A percentile compares a stretch with the other conserved stretches of the same genome.
Evolutionary conservation across 2,797 vertebrate species (phyloP).

Genomic region (Sebastes vulpes): DNA sequence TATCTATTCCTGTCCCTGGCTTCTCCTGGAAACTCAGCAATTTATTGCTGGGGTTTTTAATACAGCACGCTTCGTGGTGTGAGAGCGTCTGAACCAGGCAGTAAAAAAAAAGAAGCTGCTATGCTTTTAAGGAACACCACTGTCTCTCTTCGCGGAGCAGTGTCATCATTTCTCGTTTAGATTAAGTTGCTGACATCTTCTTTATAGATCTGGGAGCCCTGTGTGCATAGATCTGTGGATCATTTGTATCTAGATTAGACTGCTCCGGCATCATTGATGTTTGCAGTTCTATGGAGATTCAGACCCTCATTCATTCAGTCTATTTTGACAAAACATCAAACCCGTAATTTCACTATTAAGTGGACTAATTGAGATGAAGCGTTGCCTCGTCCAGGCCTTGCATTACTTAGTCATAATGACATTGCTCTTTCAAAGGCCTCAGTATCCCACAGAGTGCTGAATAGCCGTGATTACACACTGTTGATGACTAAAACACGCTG

Average conservation of each 20-base stretch:
- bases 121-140: constrained; percentile 44
- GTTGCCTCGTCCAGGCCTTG: constrained; percentile 20
- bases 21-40: constrained; percentile 43
- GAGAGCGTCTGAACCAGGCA: constrained; percentile 30
- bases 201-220: constrained; percentile 16
- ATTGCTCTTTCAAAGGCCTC: constrained; percentile 51
- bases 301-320: not conserved
- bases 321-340: constrained; percentile 60
- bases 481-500: constrained; percentile 62
- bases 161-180: constrained; percentile 47
- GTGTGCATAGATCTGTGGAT: constrained; percentile 33
- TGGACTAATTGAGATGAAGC: constrained; percentile 66
- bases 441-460: constrained; percentile 53
- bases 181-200: constrained; percentile 53
- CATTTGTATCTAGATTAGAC: constrained; percentile 48
- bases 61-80: constrained; percentile 35
- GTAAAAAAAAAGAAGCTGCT: constrained; percentile 9
- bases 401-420: constrained; percentile 63
- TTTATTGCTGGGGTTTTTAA: constrained; percentile 59
- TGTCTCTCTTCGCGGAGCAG: constrained; percentile 12
- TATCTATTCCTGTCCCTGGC: constrained; percentile 61
- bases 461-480: constrained; percentile 69
- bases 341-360: constrained; percentile 71
- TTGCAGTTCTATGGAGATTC: constrained; percentile 14
- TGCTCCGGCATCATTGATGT: constrained; percentile 2